Conservation (phyloP, 2,888 invertebrate species). For the Arrhopalites spinosus region DNA sequence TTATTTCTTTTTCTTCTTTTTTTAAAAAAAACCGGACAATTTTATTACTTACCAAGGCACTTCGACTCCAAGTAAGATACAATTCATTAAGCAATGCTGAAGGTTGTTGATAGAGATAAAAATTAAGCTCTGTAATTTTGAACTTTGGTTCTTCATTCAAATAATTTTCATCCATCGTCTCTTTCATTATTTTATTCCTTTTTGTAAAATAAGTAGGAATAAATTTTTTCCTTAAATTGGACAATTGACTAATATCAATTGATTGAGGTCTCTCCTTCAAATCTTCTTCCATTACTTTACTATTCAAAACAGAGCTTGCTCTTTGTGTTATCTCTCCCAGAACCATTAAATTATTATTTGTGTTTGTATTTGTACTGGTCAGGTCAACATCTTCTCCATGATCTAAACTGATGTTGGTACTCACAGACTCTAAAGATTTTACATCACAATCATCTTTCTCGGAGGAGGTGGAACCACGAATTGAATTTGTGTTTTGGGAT, state of each 20-base stretch:
- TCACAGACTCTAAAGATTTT: constrained; percentile 31
- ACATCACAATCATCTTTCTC: constrained; percentile 31
- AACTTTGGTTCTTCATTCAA: constrained; percentile 8
- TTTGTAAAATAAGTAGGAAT: constrained; percentile 31
- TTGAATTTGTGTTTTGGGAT: not conserved
- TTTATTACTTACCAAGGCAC: constrained; percentile 46
- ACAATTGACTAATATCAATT: constrained; percentile 43
- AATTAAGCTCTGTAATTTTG: constrained; percentile 40
- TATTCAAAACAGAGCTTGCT: constrained; percentile 23
- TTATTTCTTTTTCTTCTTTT: not conserved
- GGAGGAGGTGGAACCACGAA: not conserved
- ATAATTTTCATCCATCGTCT: not conserved
- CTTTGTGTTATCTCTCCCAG: not conserved
- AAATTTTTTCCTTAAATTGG: constrained; percentile 36
- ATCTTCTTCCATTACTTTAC: not conserved
- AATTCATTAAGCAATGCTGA: constrained; percentile 54
- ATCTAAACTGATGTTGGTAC: constrained; percentile 31
- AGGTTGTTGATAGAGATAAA: constrained; percentile 53
- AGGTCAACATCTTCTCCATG: constrained; percentile 16
- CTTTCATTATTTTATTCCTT: not conserved
- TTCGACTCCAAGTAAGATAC: constrained; percentile 54
- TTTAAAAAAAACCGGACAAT: not conserved
- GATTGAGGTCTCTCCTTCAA: constrained; percentile 39
- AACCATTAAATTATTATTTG: not conserved
- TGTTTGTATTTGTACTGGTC: not conserved